phyloP scores from a whole-genome alignment of 2,797 vertebrate species.

The Moxostoma hubbsi region DNA sequence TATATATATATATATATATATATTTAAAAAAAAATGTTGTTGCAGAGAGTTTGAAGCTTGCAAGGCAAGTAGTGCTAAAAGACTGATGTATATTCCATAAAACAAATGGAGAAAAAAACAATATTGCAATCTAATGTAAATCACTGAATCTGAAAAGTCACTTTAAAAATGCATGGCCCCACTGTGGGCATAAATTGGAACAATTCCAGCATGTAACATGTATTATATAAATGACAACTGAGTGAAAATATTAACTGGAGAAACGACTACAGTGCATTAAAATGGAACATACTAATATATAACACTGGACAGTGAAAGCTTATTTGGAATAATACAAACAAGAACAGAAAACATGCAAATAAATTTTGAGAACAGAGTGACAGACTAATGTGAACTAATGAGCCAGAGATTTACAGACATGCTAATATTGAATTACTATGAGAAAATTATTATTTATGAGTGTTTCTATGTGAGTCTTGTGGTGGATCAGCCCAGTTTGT shows the following conservation, averaged over 20 bases:
- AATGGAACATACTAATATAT: not conserved
- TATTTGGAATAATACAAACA: not conserved
- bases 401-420: slow-evolving; percentile 26
- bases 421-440: slow-evolving; percentile 31
- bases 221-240: not conserved
- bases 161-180: no score
- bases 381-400: slow-evolving; percentile 16
- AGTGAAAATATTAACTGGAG: not conserved
- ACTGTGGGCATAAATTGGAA: not conserved
- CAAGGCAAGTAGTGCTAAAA: no score
- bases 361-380: not conserved
- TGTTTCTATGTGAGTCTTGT: not conserved
- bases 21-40: no score
- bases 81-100: no score
- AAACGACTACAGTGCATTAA: not conserved
- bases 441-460: slow-evolving; percentile 27
- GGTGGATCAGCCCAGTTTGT: not conserved
- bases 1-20: no score
- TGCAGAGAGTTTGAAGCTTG: no score
- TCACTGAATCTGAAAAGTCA: no score
- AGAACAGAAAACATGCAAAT: not conserved
- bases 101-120: no score
- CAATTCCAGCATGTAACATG: not conserved
- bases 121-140: no score
- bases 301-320: not conserved